phyloP scores from a whole-genome alignment of 1,140 invertebrate genomes.

The Megathymus violae region DNA sequence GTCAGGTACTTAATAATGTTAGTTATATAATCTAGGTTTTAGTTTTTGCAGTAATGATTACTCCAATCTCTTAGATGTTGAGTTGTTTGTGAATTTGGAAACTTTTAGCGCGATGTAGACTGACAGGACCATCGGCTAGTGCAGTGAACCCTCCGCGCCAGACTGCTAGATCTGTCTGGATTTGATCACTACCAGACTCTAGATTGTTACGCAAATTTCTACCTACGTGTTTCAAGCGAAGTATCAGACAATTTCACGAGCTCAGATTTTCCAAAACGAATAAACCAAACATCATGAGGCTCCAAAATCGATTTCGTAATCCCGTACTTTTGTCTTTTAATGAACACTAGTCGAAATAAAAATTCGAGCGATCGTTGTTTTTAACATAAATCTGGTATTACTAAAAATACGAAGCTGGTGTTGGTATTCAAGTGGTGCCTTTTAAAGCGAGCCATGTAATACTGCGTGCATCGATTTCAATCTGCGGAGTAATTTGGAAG shows the following conservation, averaged over 20 bases:
- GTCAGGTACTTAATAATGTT: constrained; percentile 19
- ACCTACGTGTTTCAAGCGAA: constrained; percentile 8
- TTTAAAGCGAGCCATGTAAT: constrained; percentile 28
- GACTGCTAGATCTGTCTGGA: constrained; percentile 43
- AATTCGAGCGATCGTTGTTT: constrained; percentile 2
- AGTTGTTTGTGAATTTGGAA: background rate
- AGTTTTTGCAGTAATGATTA: background rate
- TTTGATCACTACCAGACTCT: constrained; percentile 42
- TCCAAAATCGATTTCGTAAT: constrained; percentile 3
- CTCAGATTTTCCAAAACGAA: background rate
- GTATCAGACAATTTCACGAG: background rate
- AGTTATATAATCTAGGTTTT: constrained; percentile 16
- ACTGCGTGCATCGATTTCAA: constrained; percentile 29
- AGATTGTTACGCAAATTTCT: constrained; percentile 38
- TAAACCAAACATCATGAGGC: background rate
- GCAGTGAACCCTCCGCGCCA: constrained; percentile 44
- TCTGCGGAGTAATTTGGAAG: constrained; percentile 27
- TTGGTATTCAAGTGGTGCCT: constrained; percentile 19
- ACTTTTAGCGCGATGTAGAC: constrained; percentile 13
- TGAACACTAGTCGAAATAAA: constrained; percentile 3
- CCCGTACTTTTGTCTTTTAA: constrained; percentile 15
- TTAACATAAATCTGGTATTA: constrained; percentile 26
- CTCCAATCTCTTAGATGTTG: background rate
- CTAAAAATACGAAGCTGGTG: constrained; percentile 18
- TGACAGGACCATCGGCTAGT: constrained; percentile 32